Evolutionary conservation across 2,113 vertebrate genomes (phyloP).

Genomic region (Asarcornis scutulata): DNA sequence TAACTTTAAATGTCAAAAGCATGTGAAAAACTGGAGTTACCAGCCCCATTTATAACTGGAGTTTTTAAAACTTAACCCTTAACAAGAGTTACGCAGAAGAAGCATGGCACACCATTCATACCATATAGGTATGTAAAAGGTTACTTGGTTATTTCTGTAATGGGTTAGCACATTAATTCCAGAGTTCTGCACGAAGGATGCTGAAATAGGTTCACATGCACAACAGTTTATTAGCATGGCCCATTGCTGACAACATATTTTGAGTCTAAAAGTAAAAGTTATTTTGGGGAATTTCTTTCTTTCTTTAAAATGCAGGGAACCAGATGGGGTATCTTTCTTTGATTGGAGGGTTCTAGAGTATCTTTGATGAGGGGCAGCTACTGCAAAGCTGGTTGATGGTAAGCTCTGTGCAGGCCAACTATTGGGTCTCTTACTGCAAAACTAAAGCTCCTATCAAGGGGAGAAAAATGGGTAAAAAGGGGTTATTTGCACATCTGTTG

Average conservation of each 20-base stretch:
- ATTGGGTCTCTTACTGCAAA: background rate
- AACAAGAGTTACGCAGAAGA: background rate
- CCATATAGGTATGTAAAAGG: background rate
- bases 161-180: background rate
- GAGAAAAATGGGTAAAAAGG: background rate
- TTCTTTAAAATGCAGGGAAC: background rate
- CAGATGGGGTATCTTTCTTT: too few relatives aligned
- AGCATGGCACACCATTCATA: background rate
- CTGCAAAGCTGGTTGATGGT: background rate
- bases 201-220: background rate
- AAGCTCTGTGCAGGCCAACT: background rate
- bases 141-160: background rate
- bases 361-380: background rate
- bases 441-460: background rate
- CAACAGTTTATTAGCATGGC: background rate
- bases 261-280: background rate
- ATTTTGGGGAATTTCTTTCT: background rate
- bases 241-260: background rate
- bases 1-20: background rate
- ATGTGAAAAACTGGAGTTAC: background rate
- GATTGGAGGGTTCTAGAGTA: background rate
- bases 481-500: background rate
- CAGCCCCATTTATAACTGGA: background rate
- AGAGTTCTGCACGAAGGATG: background rate
- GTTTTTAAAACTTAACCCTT: background rate